phyloP scores from a whole-genome alignment of 1,140 invertebrate species.

The Chrysopa pallens region DNA sequence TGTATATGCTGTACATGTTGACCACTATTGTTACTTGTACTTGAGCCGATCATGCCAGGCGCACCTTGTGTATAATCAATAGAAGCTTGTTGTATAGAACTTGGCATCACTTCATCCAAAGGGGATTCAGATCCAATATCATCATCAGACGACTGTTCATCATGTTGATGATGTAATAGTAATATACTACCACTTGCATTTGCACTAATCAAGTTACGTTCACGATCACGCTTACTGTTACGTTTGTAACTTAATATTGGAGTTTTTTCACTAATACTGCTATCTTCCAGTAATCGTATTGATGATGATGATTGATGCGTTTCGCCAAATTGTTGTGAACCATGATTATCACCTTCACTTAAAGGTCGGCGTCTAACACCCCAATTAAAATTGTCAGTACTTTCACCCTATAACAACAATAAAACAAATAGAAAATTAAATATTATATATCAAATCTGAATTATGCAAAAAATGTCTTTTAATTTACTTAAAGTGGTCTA shows the following conservation, averaged over 20 bases:
- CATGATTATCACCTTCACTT: slow-evolving; percentile 51
- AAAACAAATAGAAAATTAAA: slow-evolving; percentile 3
- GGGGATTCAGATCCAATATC: slow-evolving; percentile 76
- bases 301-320: slow-evolving; percentile 9
- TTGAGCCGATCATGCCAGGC: slow-evolving; percentile 9
- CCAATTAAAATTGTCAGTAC: slow-evolving; percentile 95
- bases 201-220: not conserved
- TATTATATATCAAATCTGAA: slow-evolving; percentile 2
- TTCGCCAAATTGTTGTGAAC: slow-evolving; percentile 19
- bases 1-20: slow-evolving; percentile 28
- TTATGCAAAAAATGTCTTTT: too few relatives aligned
- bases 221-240: slow-evolving; percentile 29
- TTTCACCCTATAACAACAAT: slow-evolving; percentile 49
- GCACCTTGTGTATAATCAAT: too few relatives aligned
- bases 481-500: not conserved
- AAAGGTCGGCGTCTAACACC: slow-evolving; percentile 72
- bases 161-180: slow-evolving; percentile 27
- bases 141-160: slow-evolving; percentile 80
- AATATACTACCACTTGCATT: not conserved
- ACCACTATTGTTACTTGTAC: slow-evolving; percentile 22
- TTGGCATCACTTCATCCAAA: slow-evolving; percentile 42
- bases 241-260: slow-evolving; percentile 28
- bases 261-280: slow-evolving; percentile 44
- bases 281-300: slow-evolving; percentile 35
- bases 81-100: too few relatives aligned